These are phyloP conservation scores for Aphyosemion australe DNA, from an alignment of 2,113 vertebrate species.

Conservation along the genomic window DNA sequence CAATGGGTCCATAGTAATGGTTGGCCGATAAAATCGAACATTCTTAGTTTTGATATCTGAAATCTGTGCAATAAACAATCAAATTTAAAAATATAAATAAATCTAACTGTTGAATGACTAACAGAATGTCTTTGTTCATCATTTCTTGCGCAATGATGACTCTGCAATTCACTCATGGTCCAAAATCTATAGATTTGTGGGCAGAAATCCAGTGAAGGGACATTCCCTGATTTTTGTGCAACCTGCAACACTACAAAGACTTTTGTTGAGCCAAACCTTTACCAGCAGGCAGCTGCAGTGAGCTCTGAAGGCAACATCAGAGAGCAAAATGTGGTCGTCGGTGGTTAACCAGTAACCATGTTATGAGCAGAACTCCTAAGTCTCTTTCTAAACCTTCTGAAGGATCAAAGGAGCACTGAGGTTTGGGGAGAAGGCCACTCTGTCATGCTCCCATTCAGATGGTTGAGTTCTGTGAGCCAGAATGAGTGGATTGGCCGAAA, in stretches of 20 bases:
- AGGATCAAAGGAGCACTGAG: slow-evolving; percentile 76
- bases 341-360: slow-evolving; percentile 83
- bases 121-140: too few species aligned
- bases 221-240: slow-evolving; percentile 64
- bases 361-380: slow-evolving; percentile 77
- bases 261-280: slow-evolving; percentile 56
- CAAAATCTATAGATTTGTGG: neutral
- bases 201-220: slow-evolving; percentile 45
- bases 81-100: too few species aligned
- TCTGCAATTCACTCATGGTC: too few species aligned
- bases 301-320: slow-evolving; percentile 81
- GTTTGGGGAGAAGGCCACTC: slow-evolving; percentile 73
- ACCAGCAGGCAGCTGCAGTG: slow-evolving; percentile 75
- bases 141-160: too few species aligned
- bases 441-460: slow-evolving; percentile 70
- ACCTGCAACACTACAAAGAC: slow-evolving; percentile 78
- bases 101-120: too few species aligned
- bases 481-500: slow-evolving; percentile 56
- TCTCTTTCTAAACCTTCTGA: slow-evolving; percentile 73
- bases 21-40: too few species aligned
- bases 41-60: too few species aligned
- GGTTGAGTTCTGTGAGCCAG: slow-evolving; percentile 59
- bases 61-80: too few species aligned
- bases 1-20: too few species aligned
- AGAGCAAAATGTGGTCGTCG: slow-evolving; percentile 76